These are phyloP conservation scores for Bombus waltoni DNA, from an alignment of 1,140 invertebrate genomes.

Conservation along the genomic window DNA sequence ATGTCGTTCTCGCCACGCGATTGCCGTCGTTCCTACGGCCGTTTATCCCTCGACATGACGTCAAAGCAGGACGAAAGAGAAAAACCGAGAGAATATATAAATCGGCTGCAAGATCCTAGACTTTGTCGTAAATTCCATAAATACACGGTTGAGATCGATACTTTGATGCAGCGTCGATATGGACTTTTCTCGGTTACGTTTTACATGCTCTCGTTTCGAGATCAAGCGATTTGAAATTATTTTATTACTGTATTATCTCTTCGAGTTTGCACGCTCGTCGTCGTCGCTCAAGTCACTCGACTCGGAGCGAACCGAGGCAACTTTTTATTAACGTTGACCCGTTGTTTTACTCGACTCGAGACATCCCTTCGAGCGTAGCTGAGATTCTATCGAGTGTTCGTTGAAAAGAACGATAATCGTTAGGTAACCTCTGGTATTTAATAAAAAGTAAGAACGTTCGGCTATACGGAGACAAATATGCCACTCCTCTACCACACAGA, in stretches of 20 bases:
- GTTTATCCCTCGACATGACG: not conserved
- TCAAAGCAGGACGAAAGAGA: constrained; percentile 7
- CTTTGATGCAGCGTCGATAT: not conserved
- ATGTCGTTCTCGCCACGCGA: not conserved
- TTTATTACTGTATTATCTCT: not conserved
- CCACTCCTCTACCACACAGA: no score
- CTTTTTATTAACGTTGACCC: no score
- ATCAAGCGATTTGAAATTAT: not conserved
- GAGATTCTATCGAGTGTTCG: not conserved
- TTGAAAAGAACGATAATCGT: not conserved
- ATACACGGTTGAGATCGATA: not conserved
- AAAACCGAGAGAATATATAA: not conserved
- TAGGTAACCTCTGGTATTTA: not conserved
- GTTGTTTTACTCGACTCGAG: no score
- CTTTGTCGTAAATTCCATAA: not conserved
- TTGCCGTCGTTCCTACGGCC: not conserved
- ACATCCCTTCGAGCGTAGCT: no score
- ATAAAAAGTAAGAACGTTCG: not conserved
- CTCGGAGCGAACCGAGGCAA: no score
- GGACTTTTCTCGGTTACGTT: not conserved
- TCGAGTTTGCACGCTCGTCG: not conserved
- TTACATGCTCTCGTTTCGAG: not conserved
- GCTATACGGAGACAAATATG: no score
- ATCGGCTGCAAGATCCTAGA: not conserved
- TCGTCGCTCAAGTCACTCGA: no score